Evolutionary conservation across 2,888 invertebrate species (phyloP).

Genomic region (Drosophila diplacantha): DNA sequence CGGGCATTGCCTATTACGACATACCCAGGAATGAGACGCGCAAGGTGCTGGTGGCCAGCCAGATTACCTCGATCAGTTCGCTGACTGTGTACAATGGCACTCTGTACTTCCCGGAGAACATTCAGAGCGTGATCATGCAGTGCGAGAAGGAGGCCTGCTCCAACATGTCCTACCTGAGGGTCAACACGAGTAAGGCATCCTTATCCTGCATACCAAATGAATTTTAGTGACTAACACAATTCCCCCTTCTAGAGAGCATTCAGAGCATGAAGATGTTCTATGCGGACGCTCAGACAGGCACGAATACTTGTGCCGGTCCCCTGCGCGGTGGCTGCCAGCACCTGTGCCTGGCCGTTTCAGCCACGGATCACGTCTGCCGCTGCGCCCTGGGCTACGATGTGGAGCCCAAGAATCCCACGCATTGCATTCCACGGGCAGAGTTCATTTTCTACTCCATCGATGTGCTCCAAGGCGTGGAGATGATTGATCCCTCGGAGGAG

Average conservation of each 20-base stretch:
- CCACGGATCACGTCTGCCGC: conserved; percentile 81
- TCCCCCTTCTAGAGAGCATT: conserved; percentile 79
- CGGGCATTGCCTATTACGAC: conserved; percentile 82
- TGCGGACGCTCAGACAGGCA: conserved; percentile 81
- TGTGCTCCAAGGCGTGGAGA: conserved; percentile 84
- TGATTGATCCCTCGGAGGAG: conserved; percentile 65
- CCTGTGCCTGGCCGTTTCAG: conserved; percentile 84
- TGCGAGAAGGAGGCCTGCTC: conserved; percentile 81
- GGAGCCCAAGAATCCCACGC: conserved; percentile 79
- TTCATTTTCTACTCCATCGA: conserved; percentile 88
- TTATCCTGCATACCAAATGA: not conserved
- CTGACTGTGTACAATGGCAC: conserved; percentile 82
- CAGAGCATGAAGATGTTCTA: conserved; percentile 85
- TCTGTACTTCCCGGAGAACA: conserved; percentile 84
- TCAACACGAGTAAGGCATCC: conserved; percentile 79
- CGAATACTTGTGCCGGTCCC: conserved; percentile 80
- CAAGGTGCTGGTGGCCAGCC: conserved; percentile 70
- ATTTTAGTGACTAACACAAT: not conserved
- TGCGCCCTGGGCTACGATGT: conserved; percentile 86
- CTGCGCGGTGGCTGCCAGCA: conserved; percentile 83
- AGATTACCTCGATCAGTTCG: conserved; percentile 79
- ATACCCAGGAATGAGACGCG: conserved; percentile 76
- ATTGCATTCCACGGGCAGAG: conserved; percentile 81
- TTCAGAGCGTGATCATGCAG: conserved; percentile 81
- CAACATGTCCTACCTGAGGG: conserved; percentile 78